phyloP scores from a whole-genome alignment of 2,113 vertebrate species.

The Sebastes fasciatus region DNA sequence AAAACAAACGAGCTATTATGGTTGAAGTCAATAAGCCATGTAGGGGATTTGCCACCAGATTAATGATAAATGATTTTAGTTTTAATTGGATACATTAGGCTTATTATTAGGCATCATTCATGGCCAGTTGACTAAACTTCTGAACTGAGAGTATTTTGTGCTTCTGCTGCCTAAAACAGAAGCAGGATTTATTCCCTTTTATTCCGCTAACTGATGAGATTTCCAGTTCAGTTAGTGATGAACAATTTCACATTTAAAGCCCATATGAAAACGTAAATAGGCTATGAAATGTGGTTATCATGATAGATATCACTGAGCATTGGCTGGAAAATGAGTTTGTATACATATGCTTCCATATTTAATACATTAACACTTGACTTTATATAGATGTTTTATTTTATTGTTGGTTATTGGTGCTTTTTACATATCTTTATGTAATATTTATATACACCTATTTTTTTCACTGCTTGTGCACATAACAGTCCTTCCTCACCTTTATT shows the following conservation, averaged over 20 bases:
- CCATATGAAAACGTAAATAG: neutral
- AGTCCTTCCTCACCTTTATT: too few species aligned
- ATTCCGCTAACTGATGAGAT: neutral
- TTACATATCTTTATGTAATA: too few species aligned
- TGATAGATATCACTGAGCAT: neutral
- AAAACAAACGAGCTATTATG: slow-evolving; percentile 6
- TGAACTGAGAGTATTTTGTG: neutral
- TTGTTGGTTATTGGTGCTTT: too few species aligned
- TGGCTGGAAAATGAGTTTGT: neutral
- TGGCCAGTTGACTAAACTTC: slow-evolving; percentile 1
- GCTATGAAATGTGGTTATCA: neutral
- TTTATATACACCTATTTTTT: too few species aligned
- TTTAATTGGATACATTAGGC: neutral
- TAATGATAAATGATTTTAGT: slow-evolving; percentile 10
- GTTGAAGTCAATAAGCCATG: slow-evolving; percentile 5
- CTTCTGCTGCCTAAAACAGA: neutral
- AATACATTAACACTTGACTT: too few species aligned
- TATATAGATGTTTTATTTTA: too few species aligned
- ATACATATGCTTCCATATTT: neutral
- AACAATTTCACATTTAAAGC: neutral
- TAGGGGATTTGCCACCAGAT: neutral
- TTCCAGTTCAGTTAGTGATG: neutral
- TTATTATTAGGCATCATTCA: slow-evolving; percentile 16
- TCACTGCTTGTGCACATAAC: too few species aligned
- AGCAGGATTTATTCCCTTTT: neutral